These are phyloP conservation scores for Hyperopisus bebe DNA, from an alignment of 2,113 vertebrate species.

Conservation along the genomic window DNA sequence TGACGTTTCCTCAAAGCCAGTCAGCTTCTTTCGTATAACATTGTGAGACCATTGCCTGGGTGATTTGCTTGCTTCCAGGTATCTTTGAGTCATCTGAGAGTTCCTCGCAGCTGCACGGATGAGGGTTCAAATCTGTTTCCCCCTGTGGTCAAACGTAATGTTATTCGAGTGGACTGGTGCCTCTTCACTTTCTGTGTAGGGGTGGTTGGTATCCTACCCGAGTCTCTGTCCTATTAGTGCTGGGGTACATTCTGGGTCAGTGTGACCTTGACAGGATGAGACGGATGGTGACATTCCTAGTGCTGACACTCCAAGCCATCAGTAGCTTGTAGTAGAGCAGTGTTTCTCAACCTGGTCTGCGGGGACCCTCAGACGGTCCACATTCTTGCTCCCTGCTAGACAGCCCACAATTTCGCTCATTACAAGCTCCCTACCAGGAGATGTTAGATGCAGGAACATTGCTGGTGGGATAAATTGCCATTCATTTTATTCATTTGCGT, in stretches of 20 bases:
- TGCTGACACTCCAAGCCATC: background rate
- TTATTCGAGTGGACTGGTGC: background rate
- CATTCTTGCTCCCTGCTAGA: background rate
- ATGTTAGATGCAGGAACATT: background rate
- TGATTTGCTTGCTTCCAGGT: background rate
- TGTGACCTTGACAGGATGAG: background rate
- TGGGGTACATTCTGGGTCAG: background rate
- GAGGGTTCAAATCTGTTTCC: background rate
- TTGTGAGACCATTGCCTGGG: background rate
- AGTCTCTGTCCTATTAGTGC: background rate
- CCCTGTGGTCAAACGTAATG: background rate
- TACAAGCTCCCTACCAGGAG: background rate
- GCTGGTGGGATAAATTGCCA: background rate
- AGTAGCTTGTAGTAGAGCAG: background rate
- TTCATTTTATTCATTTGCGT: background rate
- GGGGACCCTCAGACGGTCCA: background rate
- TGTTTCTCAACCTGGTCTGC: background rate
- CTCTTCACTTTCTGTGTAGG: background rate
- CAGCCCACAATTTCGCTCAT: background rate
- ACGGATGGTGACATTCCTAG: background rate
- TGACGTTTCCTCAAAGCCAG: background rate
- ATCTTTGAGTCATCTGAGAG: background rate
- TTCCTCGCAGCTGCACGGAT: background rate
- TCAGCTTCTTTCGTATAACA: background rate
- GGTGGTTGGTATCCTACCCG: background rate